phyloP scores from a whole-genome alignment of 2,113 vertebrate genomes.

The Coreoperca whiteheadi region DNA sequence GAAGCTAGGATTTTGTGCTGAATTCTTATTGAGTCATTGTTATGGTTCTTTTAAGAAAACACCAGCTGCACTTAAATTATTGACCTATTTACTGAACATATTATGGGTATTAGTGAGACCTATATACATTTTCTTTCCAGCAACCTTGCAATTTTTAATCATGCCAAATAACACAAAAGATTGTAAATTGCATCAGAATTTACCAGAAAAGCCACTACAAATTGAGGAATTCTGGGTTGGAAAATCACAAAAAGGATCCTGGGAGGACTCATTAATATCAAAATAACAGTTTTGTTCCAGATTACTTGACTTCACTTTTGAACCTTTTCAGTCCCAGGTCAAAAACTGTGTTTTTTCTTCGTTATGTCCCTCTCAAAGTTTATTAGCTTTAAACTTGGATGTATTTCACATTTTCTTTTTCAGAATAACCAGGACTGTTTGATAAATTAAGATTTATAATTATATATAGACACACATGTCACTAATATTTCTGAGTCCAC shows the following conservation, averaged over 20 bases:
- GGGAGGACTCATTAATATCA: not conserved
- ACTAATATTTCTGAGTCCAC: no score
- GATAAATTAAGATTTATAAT: not conserved
- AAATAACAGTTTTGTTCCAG: not conserved
- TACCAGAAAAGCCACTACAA: not conserved
- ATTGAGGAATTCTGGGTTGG: not conserved
- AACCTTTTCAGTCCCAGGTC: not conserved
- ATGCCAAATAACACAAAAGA: not conserved
- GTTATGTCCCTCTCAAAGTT: not conserved
- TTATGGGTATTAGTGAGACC: slow-evolving; percentile 8
- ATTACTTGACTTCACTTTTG: not conserved
- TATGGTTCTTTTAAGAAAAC: slow-evolving; percentile 12
- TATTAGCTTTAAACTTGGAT: not conserved
- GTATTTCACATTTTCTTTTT: not conserved
- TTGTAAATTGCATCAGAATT: not conserved
- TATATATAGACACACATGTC: no score
- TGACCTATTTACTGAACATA: slow-evolving; percentile 32
- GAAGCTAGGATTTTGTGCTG: slow-evolving; percentile 2
- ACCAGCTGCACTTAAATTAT: slow-evolving; percentile 16
- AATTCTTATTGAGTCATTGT: slow-evolving; percentile 21
- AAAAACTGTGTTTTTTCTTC: not conserved
- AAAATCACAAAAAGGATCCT: not conserved
- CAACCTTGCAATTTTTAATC: not conserved
- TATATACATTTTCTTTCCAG: not conserved
- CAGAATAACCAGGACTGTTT: not conserved